phyloP scores from a whole-genome alignment of 2,113 vertebrate genomes.

The Elephas maximus region DNA sequence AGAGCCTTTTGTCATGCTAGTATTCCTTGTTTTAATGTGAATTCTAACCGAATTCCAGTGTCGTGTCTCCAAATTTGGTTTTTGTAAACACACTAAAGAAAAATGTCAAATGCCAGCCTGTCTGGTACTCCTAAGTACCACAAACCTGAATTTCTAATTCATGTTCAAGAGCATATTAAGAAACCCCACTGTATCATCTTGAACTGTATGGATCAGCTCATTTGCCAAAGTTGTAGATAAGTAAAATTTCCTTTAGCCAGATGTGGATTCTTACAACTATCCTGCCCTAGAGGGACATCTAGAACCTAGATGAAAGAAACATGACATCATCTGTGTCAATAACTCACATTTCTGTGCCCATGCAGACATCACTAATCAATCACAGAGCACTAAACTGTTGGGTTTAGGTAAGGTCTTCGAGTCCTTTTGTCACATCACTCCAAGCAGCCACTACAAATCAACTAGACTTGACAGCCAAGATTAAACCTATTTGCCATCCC shows the following conservation, averaged over 20 bases:
- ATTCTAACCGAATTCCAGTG: not conserved
- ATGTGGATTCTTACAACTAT: not conserved
- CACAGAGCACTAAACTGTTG: slow-evolving; percentile 26
- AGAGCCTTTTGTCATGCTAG: not conserved
- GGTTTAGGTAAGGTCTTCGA: slow-evolving; percentile 57
- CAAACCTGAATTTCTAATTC: not conserved
- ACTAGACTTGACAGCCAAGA: slow-evolving; percentile 34
- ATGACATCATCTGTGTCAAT: slow-evolving; percentile 39
- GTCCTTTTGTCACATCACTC: slow-evolving; percentile 23
- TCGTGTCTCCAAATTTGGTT: not conserved
- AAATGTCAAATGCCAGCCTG: not conserved
- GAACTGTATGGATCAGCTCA: not conserved
- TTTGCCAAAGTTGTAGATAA: not conserved
- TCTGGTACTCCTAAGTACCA: not conserved
- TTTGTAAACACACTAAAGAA: not conserved
- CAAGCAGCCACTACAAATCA: slow-evolving; percentile 71
- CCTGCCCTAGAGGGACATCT: slow-evolving; percentile 8
- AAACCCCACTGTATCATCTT: not conserved
- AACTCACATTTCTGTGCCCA: slow-evolving; percentile 51
- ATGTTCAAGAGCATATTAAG: not conserved
- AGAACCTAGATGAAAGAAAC: slow-evolving; percentile 47
- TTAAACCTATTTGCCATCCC: slow-evolving; percentile 52
- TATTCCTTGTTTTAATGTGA: not conserved
- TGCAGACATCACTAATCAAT: slow-evolving; percentile 66
- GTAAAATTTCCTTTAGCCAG: slow-evolving; percentile 26